A percentile compares a stretch with the other conserved stretches of the same genome.
Evolutionary conservation across 2,797 vertebrate species (phyloP).

Genomic region (Nasua narica): DNA sequence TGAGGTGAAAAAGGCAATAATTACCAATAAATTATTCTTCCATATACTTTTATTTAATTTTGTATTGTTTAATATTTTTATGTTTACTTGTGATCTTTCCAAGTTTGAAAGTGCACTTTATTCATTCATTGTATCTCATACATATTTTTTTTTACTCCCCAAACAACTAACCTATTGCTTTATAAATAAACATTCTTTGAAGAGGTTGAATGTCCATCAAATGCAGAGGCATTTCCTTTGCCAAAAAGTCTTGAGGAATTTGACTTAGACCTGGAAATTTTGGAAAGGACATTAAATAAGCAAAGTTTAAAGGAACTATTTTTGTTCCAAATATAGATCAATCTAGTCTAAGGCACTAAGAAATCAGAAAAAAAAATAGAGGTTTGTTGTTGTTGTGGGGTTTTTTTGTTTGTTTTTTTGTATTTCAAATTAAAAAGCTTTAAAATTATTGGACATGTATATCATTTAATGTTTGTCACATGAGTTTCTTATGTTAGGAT

Average conservation of each 20-base stretch:
- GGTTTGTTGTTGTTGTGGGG: neutral
- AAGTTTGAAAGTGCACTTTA: neutral
- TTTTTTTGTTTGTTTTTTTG: neutral
- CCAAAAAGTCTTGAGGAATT: neutral
- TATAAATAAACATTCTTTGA: neutral
- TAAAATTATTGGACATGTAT: neutral
- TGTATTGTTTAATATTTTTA: neutral
- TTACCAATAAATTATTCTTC: neutral
- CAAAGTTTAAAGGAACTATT: conserved; percentile 19
- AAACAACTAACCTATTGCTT: neutral
- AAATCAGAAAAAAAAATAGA: neutral
- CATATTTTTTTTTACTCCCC: neutral
- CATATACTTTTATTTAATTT: neutral
- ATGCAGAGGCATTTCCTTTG: neutral
- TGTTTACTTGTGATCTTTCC: neutral
- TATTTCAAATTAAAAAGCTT: conserved; percentile 9
- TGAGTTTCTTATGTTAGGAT: neutral
- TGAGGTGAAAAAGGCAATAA: neutral
- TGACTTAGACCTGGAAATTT: neutral
- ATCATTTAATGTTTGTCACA: neutral
- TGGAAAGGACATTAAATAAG: neutral
- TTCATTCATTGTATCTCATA: neutral
- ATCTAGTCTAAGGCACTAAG: neutral
- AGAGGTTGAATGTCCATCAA: neutral
- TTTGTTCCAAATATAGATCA: conserved; percentile 21